A percentile compares a stretch with the other conserved stretches of the same genome.
Conservation (phyloP, 2,888 invertebrate genomes). For the Cantharis rustica region DNA sequence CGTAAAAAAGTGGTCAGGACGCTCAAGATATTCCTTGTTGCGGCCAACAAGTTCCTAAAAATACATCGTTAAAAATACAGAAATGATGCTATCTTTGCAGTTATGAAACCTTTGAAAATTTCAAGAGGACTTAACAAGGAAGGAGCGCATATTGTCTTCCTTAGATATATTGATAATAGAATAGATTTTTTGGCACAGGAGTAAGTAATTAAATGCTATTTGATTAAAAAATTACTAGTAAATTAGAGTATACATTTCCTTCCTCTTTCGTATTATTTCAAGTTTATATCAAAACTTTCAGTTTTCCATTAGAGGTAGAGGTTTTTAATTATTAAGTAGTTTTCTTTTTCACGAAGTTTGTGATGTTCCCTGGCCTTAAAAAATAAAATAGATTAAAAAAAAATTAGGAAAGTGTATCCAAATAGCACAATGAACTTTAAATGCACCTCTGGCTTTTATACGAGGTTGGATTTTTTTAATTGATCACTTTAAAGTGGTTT, state of each 20-base stretch:
- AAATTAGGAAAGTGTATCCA: not conserved
- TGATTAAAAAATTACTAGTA: too few relatives aligned
- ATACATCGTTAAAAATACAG: not conserved
- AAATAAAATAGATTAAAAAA: not conserved
- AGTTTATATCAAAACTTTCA: too few relatives aligned
- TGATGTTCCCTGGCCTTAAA: too few relatives aligned
- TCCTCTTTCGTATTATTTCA: too few relatives aligned
- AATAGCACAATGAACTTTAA: not conserved
- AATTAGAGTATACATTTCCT: too few relatives aligned
- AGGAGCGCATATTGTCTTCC: not conserved
- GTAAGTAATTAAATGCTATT: too few relatives aligned
- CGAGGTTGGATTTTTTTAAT: not conserved
- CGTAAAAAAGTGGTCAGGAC: not conserved
- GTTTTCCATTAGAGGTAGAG: too few relatives aligned
- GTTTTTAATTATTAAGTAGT: too few relatives aligned
- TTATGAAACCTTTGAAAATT: not conserved
- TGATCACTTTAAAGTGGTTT: not conserved
- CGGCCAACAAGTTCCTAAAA: not conserved
- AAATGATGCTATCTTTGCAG: not conserved
- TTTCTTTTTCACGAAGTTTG: too few relatives aligned
- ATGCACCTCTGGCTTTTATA: not conserved
- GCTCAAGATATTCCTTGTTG: not conserved
- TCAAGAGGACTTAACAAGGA: not conserved
- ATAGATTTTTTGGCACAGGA: too few relatives aligned
- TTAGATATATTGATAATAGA: not conserved